Percentiles rank a stretch among this genome's conserved stretches.
phyloP scores from a whole-genome alignment of 2,888 invertebrate species.

The Napeogenes sylphis region DNA sequence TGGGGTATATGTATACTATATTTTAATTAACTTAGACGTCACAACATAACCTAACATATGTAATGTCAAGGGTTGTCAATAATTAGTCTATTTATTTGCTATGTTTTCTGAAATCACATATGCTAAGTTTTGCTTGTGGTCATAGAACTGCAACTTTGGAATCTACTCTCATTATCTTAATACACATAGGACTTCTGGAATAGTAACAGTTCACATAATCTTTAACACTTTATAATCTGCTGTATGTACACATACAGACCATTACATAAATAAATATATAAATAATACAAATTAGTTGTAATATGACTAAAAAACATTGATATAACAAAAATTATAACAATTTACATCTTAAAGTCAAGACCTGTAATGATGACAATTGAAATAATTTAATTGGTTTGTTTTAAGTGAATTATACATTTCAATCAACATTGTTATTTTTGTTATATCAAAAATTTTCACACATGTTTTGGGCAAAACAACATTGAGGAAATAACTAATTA shows the following conservation, averaged over 20 bases:
- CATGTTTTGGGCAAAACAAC: background rate
- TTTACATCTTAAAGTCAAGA: too few species aligned
- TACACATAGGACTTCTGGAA: background rate
- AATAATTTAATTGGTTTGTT: too few species aligned
- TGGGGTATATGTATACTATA: too few species aligned
- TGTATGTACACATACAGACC: background rate
- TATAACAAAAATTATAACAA: background rate
- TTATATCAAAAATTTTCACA: background rate
- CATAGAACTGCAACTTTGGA: too few species aligned
- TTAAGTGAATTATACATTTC: too few species aligned
- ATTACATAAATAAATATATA: background rate
- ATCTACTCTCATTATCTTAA: background rate
- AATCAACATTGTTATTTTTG: background rate
- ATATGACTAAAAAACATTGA: background rate
- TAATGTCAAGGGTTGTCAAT: background rate
- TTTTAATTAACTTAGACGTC: too few species aligned
- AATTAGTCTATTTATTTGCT: background rate
- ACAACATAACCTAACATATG: too few species aligned
- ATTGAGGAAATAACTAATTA: background rate
- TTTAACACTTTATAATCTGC: conserved; percentile 3
- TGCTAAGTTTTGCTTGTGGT: too few species aligned
- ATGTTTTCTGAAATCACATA: too few species aligned
- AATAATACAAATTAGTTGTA: background rate
- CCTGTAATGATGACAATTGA: too few species aligned
- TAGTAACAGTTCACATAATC: conserved; percentile 3